Conservation (phyloP, 2,888 invertebrate species). For the Drosophila neonasuta region DNA sequence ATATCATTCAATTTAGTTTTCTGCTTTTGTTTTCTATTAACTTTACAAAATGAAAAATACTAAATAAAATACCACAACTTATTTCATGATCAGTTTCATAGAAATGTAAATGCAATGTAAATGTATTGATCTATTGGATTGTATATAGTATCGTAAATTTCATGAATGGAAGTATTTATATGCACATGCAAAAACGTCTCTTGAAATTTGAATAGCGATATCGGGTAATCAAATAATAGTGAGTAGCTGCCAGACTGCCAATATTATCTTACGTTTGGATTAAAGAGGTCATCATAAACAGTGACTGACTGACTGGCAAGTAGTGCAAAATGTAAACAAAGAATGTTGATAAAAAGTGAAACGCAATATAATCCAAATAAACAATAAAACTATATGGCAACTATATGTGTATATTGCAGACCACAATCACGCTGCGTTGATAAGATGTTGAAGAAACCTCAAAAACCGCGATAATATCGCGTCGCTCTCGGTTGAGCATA, state of each 20-base stretch:
- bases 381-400: conserved; percentile 16
- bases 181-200: too few species aligned
- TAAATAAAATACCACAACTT: too few species aligned
- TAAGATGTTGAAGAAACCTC: conserved; percentile 39
- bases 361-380: conserved; percentile 30
- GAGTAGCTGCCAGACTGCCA: neutral
- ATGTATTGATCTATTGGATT: too few species aligned
- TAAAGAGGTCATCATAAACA: conserved; percentile 4
- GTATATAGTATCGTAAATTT: too few species aligned
- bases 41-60: too few species aligned
- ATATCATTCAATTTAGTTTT: too few species aligned
- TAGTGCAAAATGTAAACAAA: conserved; percentile 11
- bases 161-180: too few species aligned
- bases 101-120: too few species aligned
- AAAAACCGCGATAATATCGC: conserved; percentile 28
- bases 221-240: neutral
- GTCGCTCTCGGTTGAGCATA: conserved; percentile 24
- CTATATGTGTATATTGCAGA: neutral
- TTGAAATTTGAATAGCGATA: neutral
- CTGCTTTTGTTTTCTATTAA: too few species aligned
- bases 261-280: neutral
- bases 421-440: conserved; percentile 19
- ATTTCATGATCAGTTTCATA: too few species aligned
- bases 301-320: neutral
- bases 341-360: conserved; percentile 3